Base-by-base conservation (phyloP, 37 sponge, comb jelly and placozoan species). In the Beroe ovata region DNA sequence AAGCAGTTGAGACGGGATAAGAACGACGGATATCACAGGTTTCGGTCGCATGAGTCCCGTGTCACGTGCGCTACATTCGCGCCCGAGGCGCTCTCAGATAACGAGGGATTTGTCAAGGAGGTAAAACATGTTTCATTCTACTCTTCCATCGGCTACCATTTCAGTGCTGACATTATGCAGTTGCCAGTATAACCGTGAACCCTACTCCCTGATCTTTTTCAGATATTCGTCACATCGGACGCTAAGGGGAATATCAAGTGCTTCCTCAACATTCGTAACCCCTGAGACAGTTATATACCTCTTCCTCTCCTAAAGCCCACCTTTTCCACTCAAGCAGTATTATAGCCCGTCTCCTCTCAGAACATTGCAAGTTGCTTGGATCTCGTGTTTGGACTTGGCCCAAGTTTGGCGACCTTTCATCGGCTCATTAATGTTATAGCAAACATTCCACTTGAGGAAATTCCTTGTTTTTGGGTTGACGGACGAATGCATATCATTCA, bases 261-360 rank as follows among this genome's bases (percentile, higher is more conserved):
- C 41, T 77, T 77, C 84, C 84, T 77, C 28, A 77, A 77, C 84
- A 77, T 77, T 40, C 42, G 84, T 6, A 77, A 77, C 84, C 69
- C 69, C 2, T 66, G 69, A 66, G 54, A 47, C 11, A 47, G 11
- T n/a, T n/a, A n/a, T n/a, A n/a, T n/a, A n/a, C n/a, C n/a, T n/a
- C n/a, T n/a, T n/a, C n/a, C n/a, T n/a, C n/a, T n/a, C n/a, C n/a
- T n/a, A n/a, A n/a, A n/a, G n/a, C n/a, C n/a, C n/a, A n/a, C n/a
- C n/a, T n/a, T n/a, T n/a, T n/a, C n/a, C n/a, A n/a, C n/a, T n/a
- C n/a, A n/a, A n/a, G n/a, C n/a, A n/a, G n/a, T n/a, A n/a, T n/a
- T n/a, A n/a, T n/a, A n/a, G n/a, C n/a, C n/a, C n/a, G n/a, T n/a
- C n/a, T n/a, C n/a, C n/a, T n/a, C n/a, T n/a, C n/a, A n/a, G n/a